Conservation (phyloP, 2,113 vertebrate species). For the Philantomba maxwellii region DNA sequence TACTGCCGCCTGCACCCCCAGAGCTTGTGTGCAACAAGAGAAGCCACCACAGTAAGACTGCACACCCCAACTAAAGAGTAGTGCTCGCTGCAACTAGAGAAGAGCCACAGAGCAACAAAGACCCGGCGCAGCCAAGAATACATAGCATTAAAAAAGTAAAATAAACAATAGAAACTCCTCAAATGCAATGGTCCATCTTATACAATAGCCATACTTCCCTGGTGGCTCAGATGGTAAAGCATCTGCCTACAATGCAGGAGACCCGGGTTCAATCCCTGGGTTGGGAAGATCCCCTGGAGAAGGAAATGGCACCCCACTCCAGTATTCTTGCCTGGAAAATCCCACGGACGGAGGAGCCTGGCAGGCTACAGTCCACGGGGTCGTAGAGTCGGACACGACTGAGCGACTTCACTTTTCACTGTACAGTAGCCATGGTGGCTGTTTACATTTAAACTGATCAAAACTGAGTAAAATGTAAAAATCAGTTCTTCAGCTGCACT, state of each 20-base stretch:
- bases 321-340: no score
- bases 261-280: no score
- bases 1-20: not conserved
- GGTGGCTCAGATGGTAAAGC: no score
- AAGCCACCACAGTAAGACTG: not conserved
- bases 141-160: not conserved
- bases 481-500: not conserved
- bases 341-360: no score
- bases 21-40: not conserved
- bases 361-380: no score
- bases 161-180: not conserved
- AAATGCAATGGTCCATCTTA: not conserved
- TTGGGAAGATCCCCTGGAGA: no score
- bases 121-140: not conserved
- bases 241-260: no score
- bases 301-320: no score
- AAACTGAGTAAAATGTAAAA: not conserved
- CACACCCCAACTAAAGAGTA: not conserved
- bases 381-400: no score
- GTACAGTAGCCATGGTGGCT: not conserved
- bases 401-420: no score
- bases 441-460: not conserved
- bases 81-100: not conserved
- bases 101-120: not conserved
- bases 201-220: not conserved